phyloP scores from a whole-genome alignment of 1,140 invertebrate species.

The Tenebrio molitor region DNA sequence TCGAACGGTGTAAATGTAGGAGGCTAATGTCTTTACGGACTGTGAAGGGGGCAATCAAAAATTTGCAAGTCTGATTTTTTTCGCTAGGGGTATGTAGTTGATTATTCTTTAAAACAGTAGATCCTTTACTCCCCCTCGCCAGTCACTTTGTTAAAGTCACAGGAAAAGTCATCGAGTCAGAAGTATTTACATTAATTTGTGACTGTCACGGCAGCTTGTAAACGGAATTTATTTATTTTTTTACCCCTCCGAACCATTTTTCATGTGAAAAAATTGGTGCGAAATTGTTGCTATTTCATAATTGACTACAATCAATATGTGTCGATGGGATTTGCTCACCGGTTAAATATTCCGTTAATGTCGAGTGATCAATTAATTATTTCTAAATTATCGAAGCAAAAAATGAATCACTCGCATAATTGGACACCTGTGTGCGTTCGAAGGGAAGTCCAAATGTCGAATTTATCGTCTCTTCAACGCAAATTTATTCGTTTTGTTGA shows the following conservation, averaged over 20 bases:
- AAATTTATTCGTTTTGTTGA: not conserved
- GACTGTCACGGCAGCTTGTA: conserved; percentile 62
- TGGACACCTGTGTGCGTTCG: not conserved
- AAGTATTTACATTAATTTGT: conserved; percentile 64
- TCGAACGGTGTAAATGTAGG: conserved; percentile 60
- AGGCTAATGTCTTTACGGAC: conserved; percentile 66
- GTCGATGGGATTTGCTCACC: not conserved
- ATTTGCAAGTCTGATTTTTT: conserved; percentile 68
- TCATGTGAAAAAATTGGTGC: not conserved
- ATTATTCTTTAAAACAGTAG: conserved; percentile 67
- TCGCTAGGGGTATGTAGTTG: conserved; percentile 58
- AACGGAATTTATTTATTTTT: conserved; percentile 60
- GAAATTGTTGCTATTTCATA: conserved; percentile 10
- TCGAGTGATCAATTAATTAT: conserved; percentile 17
- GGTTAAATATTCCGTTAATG: not conserved
- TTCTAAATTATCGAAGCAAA: conserved; percentile 5
- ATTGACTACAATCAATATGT: not conserved
- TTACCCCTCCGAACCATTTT: conserved; percentile 46
- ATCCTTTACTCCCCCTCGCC: conserved; percentile 57
- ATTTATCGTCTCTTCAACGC: not conserved
- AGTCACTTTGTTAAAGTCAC: conserved; percentile 58
- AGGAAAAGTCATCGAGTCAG: conserved; percentile 64
- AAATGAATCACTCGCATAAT: conserved; percentile 22
- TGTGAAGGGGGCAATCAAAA: conserved; percentile 65
- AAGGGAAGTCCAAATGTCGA: not conserved